Evolutionary conservation across 1,140 invertebrate genomes (phyloP).

Genomic region (Vollenhovia emeryi): DNA sequence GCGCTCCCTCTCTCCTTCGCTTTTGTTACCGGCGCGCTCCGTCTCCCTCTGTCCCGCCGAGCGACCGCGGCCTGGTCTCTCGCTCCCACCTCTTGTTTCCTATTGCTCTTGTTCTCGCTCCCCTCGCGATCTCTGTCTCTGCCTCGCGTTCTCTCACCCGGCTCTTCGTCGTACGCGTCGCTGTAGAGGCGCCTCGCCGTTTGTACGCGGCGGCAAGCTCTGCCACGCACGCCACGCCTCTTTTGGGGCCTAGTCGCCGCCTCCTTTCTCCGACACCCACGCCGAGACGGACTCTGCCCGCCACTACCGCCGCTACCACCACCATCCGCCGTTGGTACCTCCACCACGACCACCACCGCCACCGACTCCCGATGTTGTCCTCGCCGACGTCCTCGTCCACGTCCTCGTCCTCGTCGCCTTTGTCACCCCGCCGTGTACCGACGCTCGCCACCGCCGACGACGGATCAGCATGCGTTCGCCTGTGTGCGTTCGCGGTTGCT

Average conservation of each 20-base stretch:
- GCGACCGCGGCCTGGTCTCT: conserved; percentile 33
- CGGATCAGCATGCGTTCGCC: conserved; percentile 44
- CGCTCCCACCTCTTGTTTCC: conserved; percentile 28
- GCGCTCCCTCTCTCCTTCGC: conserved; percentile 58
- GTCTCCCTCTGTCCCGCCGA: conserved; percentile 32
- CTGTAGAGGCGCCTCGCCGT: conserved; percentile 66
- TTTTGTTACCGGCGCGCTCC: conserved; percentile 52
- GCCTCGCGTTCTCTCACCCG: conserved; percentile 30
- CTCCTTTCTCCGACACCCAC: conserved; percentile 78
- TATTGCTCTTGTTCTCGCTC: conserved; percentile 33
- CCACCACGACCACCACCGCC: conserved; percentile 47
- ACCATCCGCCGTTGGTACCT: background rate
- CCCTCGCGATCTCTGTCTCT: conserved; percentile 12
- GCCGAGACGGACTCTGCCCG: conserved; percentile 56
- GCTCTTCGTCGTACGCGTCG: conserved; percentile 37
- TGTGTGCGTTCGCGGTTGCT: conserved; percentile 35
- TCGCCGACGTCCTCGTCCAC: conserved; percentile 61
- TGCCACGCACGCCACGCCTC: conserved; percentile 75
- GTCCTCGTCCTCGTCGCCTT: conserved; percentile 56
- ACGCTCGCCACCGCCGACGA: conserved; percentile 33
- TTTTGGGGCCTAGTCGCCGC: conserved; percentile 75
- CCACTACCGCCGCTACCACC: conserved; percentile 42
- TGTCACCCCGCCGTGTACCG: conserved; percentile 59
- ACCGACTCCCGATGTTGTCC: conserved; percentile 53
- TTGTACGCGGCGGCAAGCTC: conserved; percentile 58